Base-by-base conservation (phyloP, 2,888 invertebrate species). In the Plagodis dolabraria region DNA sequence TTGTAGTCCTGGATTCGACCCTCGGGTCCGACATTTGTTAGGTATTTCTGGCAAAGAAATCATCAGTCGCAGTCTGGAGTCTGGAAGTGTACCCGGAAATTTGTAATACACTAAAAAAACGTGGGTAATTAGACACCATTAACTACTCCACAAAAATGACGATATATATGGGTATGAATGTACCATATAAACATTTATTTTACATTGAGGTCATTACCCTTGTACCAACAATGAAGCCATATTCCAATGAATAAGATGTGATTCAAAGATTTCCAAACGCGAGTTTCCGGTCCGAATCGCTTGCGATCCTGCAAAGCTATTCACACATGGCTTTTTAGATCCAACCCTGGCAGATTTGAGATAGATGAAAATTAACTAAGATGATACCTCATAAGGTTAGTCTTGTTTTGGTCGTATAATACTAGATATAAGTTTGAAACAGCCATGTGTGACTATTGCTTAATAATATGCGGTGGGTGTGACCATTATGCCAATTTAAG, bases 241-340 rank as follows among this genome's bases (percentile, higher is more conserved):
- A 46, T 53, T 63, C 63, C 57, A 49, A 64, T 55, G 45, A 58
- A 62, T 57, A 53, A 47, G 36, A 46, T 50, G 56, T 58, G 54
- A 57, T 64, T 69, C 60, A 57, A 53, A 60, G 51, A 53, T 69
- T 65, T 69, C 60, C 63, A 63, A 64, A 63, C 47, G 48, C 51
- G 50, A 52, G 48, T 65, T 67, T 69, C 65, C 65, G 64, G 67
- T 57, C 46, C 51, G 40, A 45, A 46, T 43, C 11, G 36, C 33
- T 43, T 22, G 33, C 48, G 38, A 35, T 63, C 58, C 56, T 61
- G 45, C 61, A 40, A 40, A 40, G 10, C 40, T 5, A 40, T 40
- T 10, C 40, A 40, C 40, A 40, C 40, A 40, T 40, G 40, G 40
- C 40, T 10, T 10, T 40, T 40, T 40, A 9, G 40, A 10, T 10